A percentile compares a stretch with the other conserved stretches of the same genome.
These are phyloP conservation scores for Petaurus breviceps DNA, from an alignment of 2,113 vertebrate species.

Conservation along the genomic window DNA sequence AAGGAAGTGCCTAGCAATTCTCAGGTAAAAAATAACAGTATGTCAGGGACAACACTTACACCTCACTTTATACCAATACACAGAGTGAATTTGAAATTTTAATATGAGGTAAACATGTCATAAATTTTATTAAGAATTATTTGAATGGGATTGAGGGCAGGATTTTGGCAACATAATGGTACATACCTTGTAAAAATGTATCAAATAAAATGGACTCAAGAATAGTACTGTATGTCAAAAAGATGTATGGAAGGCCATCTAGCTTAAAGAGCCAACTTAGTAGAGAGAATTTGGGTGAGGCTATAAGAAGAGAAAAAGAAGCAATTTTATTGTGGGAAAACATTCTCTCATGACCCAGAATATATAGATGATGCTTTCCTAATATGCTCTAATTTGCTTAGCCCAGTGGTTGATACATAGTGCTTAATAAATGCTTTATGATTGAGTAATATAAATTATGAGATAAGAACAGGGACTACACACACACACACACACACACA, in stretches of 20 bases:
- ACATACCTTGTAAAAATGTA: neutral
- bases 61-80: neutral
- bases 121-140: neutral
- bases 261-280: neutral
- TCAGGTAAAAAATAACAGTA: neutral
- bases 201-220: neutral
- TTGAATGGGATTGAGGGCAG: neutral
- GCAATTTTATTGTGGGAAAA: neutral
- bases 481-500: neutral
- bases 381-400: neutral
- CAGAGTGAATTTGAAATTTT: neutral
- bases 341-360: neutral
- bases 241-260: neutral
- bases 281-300: neutral
- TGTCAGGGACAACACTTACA: neutral
- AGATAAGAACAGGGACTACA: neutral
- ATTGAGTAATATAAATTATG: neutral
- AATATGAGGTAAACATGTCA: neutral
- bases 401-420: neutral
- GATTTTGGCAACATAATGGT: neutral
- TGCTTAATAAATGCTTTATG: neutral
- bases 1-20: neutral
- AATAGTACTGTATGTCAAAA: neutral
- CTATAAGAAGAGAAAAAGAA: neutral
- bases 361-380: neutral